These are phyloP conservation scores for Chrysomela aeneicollis DNA, from an alignment of 2,888 invertebrate genomes.

Conservation along the genomic window DNA sequence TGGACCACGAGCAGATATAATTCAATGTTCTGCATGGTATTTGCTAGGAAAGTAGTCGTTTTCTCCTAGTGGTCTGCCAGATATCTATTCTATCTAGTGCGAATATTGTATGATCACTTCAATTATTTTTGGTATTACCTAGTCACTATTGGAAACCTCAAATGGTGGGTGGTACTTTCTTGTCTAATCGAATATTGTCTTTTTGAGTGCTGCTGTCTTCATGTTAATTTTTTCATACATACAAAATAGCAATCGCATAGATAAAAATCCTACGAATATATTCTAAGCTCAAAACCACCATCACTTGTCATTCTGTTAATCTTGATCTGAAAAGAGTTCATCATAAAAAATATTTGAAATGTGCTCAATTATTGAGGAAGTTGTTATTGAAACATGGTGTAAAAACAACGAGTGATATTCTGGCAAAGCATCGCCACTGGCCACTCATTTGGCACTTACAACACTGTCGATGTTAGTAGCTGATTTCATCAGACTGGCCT, in stretches of 20 bases:
- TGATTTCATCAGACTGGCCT: slow-evolving; percentile 47
- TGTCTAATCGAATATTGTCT: slow-evolving; percentile 36
- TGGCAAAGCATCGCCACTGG: slow-evolving; percentile 52
- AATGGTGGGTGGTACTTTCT: slow-evolving; percentile 24
- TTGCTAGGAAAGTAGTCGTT: no score
- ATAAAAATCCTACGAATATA: slow-evolving; percentile 5
- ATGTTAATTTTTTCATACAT: slow-evolving; percentile 34
- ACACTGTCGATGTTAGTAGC: slow-evolving; percentile 37
- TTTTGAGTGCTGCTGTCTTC: slow-evolving; percentile 37
- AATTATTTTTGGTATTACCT: no score
- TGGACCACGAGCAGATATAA: no score
- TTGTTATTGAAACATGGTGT: slow-evolving; percentile 33
- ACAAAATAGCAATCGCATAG: slow-evolving; percentile 24
- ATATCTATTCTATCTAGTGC: no score
- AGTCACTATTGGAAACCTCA: slow-evolving; percentile 14
- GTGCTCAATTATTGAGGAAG: slow-evolving; percentile 7
- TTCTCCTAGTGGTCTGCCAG: no score
- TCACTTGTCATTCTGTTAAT: slow-evolving; percentile 22
- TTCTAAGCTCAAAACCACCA: slow-evolving; percentile 19
- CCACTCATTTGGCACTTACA: slow-evolving; percentile 54
- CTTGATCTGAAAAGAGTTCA: no score
- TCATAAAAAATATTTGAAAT: slow-evolving; percentile 8
- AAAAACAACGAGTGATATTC: slow-evolving; percentile 47
- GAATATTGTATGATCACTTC: no score
- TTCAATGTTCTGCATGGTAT: no score